Evolutionary conservation across 2,113 vertebrate genomes (phyloP).

Genomic region (Calidris pygmaea): DNA sequence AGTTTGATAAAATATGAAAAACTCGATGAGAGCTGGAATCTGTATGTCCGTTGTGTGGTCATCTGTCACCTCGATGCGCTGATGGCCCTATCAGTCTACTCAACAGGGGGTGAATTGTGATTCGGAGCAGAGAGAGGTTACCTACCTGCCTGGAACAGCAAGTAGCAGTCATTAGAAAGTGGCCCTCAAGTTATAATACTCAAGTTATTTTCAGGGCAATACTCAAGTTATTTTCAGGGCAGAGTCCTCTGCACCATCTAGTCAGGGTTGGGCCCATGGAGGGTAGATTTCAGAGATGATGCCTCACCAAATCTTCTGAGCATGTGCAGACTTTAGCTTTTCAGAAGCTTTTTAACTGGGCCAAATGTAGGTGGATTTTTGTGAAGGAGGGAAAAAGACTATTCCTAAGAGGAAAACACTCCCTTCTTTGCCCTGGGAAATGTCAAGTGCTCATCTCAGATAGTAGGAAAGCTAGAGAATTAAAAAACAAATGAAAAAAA

Average conservation of each 20-base stretch:
- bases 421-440: constrained; percentile 29
- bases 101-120: neutral
- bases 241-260: neutral
- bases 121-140: neutral
- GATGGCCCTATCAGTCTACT: neutral
- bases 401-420: constrained; percentile 9
- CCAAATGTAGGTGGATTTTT: constrained; percentile 53
- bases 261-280: neutral
- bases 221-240: neutral
- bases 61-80: neutral
- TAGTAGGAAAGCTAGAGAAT: neutral
- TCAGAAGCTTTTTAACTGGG: constrained; percentile 43
- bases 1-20: neutral
- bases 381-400: constrained; percentile 20
- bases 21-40: neutral
- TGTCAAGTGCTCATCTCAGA: neutral
- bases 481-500: neutral
- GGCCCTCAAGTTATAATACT: no score
- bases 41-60: neutral
- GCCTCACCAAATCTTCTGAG: neutral
- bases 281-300: neutral
- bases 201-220: neutral
- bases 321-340: neutral
- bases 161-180: neutral
- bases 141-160: neutral